Base-by-base conservation (phyloP, 2,113 vertebrate genomes). In the Cochlearius cochlearius region DNA sequence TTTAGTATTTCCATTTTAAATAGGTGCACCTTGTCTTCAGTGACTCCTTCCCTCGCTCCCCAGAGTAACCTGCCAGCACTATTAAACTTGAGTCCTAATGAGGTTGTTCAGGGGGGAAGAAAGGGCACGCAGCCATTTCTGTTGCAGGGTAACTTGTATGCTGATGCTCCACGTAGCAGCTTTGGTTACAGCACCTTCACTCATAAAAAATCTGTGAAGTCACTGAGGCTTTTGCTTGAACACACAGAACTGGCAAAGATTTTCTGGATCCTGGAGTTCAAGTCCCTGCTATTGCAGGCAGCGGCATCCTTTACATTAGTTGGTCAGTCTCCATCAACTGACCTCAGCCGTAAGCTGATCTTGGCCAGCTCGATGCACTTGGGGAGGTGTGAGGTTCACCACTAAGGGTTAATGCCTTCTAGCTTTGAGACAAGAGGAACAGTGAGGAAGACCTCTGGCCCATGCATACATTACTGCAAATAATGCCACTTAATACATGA, bases 271-370 rank as follows among this genome's bases (percentile, higher is more conserved):
- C 5, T 21, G 21, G 20, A 59, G 38, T 59, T 77, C 5, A 15
- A 34, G 52, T n/a, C 45, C 7, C 30, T 79, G 34, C 10, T 43
- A 1, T 29, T 39, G 27, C 58, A 86, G 74, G 4, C 21, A 19
- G 15, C 0, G 4, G 8, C 17, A 27, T 26, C 30, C 27, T 62
- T 72, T 59, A 6, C 5, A 0, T 32, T 36, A 39, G 2, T 2
- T 79, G 21, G 12, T 66, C 34, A 14, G 12, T 39, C 45, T 88
- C 34, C 55, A 49, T 11, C 43, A 64, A 6, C 38, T 79, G 22
- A 32, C 47, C 34, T 72, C 59, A 27, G 64, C 72, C 52, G 18
- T 47, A 25, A 76, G 4, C 14, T 94, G 43, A 47, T 34, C 53
- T 76, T 68, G 82, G 49, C 27, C 52, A 59, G 36, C 58, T 43